phyloP scores from a whole-genome alignment of 2,113 vertebrate genomes.

The Hoplias malabaricus region DNA sequence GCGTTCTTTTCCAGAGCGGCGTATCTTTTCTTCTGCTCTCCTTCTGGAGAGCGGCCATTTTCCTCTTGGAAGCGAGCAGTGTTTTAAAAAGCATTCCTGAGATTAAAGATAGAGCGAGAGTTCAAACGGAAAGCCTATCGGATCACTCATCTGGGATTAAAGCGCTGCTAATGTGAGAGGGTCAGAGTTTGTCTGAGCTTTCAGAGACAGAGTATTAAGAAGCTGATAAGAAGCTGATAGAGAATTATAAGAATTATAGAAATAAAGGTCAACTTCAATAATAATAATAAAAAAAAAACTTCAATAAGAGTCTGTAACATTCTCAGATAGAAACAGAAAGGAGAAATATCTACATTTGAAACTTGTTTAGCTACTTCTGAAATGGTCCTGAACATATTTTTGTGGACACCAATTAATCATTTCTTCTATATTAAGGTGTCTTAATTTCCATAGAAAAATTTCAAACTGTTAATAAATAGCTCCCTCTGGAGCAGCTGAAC shows the following conservation, averaged over 20 bases:
- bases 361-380: no score
- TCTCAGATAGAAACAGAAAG: no score
- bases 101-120: slow-evolving; percentile 60
- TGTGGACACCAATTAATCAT: no score
- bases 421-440: no score
- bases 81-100: slow-evolving; percentile 64
- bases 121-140: slow-evolving; percentile 58
- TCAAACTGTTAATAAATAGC: no score
- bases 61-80: slow-evolving; percentile 46
- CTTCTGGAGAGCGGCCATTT: slow-evolving; percentile 50
- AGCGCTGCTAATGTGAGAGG: slow-evolving; percentile 55
- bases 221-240: slow-evolving; percentile 24
- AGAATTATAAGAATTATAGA: slow-evolving; percentile 19
- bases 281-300: no score
- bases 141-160: slow-evolving; percentile 65
- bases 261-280: slow-evolving; percentile 21
- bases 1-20: slow-evolving; percentile 26
- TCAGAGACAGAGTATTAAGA: slow-evolving; percentile 10
- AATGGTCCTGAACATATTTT: no score
- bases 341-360: no score
- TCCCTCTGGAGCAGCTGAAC: no score
- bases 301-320: no score
- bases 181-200: slow-evolving; percentile 41
- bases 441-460: no score
- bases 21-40: slow-evolving; percentile 45